Evolutionary conservation across 2,113 vertebrate species (phyloP), one percentile per base, ranked within the genome.

Genomic region (Pao palembangensis): DNA sequence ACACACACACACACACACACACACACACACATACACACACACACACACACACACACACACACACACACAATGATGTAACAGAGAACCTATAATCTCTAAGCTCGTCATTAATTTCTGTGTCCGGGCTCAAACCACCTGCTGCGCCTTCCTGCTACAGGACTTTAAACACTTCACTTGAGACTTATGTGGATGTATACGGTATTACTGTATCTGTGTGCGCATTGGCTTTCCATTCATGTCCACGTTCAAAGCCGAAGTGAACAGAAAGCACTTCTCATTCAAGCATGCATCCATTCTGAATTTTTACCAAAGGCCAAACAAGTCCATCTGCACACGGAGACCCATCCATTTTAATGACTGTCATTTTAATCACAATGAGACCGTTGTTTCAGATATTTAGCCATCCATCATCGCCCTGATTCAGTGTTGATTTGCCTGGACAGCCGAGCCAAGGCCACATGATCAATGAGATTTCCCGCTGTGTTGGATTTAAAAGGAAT

Each of bases 401-500:
- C 72, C 77, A 77, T 87, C 76, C 76, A 77, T 84, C 80, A 71
- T 78, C 55, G 50, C 69, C 75, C 64, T 42, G 78, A 73, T 80
- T 84, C 80, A 79, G 19, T 76, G 71, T 77, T 73, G 75, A 84
- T 80, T 83, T 68, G 74, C 77, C 71, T 15, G 67, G 78, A 86
- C 74, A 55, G 64, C 69, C 50, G 71, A 73, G 64, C 77, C 66
- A 70, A 79, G 79, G 73, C 68, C 34, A 51, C 78, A 84, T 87
- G 85, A 87, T 85, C 82, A 79, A 83, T 83, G 81, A 86, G 75
- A 71, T 69, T 83, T 79, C 78, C 73, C 75, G 65, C 78, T 80
- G 79, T 87, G 82, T 77, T 85, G 79, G 79, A 81, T 85, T 85
- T 75, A 81, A 84, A 88, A 88, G 80, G 73, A 88, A 83, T 89